phyloP scores from a whole-genome alignment of 2,888 invertebrate species.

The Agrochola litura region DNA sequence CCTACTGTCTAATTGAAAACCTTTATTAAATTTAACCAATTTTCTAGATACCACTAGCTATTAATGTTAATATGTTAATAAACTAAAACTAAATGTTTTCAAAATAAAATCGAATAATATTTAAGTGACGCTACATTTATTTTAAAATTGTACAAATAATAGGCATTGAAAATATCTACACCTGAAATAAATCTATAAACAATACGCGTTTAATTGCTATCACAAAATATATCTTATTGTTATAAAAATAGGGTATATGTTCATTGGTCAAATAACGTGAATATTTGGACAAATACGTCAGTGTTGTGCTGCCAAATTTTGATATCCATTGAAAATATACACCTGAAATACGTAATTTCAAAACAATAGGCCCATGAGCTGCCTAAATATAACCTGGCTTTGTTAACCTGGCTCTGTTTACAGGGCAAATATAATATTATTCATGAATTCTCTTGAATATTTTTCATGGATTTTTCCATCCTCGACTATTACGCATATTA shows the following conservation, averaged over 20 bases:
- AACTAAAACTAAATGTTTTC: neutral
- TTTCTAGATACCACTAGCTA: too few species aligned
- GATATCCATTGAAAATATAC: conserved; percentile 6
- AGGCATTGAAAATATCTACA: neutral
- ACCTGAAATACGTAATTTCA: conserved; percentile 5
- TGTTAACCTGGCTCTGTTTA: conserved; percentile 12
- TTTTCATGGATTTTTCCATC: conserved; percentile 13
- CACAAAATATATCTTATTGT: neutral
- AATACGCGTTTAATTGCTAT: neutral
- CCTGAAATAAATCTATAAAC: neutral
- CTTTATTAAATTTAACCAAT: too few species aligned
- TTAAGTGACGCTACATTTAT: neutral
- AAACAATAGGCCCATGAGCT: neutral
- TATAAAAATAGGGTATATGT: neutral
- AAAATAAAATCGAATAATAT: neutral
- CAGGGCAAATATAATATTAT: neutral
- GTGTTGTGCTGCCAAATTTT: neutral
- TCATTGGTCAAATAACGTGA: neutral
- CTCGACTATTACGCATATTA: neutral
- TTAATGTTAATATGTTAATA: neutral
- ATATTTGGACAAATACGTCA: neutral
- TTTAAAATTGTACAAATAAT: neutral
- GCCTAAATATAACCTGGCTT: neutral
- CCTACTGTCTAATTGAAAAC: too few species aligned
- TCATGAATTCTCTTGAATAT: neutral